A percentile compares a stretch with the other conserved stretches of the same genome.
Evolutionary conservation across 1,140 invertebrate genomes (phyloP).

Genomic region (Drosophila saltans): DNA sequence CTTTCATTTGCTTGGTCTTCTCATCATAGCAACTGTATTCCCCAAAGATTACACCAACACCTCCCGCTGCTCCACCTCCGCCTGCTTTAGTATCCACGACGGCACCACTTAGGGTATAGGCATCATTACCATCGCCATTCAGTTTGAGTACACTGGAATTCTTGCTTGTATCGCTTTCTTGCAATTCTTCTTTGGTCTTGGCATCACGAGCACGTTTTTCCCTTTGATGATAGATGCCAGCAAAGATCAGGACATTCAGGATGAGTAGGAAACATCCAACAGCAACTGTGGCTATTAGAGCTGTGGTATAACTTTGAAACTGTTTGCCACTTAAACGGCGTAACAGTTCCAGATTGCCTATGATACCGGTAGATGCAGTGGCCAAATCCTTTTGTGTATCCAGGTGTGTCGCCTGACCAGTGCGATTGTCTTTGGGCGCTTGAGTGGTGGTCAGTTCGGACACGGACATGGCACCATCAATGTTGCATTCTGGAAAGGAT

Average conservation of each 20-base stretch:
- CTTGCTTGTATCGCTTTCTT: slow-evolving; percentile 85
- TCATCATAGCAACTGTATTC: slow-evolving; percentile 87
- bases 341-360: slow-evolving; percentile 83
- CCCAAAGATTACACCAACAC: slow-evolving; percentile 83
- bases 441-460: slow-evolving; percentile 82
- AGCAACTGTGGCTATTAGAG: slow-evolving; percentile 95
- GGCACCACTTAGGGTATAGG: slow-evolving; percentile 64
- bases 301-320: slow-evolving; percentile 94
- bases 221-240: slow-evolving; percentile 96
- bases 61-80: slow-evolving; percentile 41
- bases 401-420: slow-evolving; percentile 23
- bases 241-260: slow-evolving; percentile 96
- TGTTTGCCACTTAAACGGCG: slow-evolving; percentile 90
- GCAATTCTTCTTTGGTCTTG: slow-evolving; percentile 89
- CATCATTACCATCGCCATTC: slow-evolving; percentile 58
- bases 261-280: slow-evolving; percentile 94
- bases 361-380: slow-evolving; percentile 74
- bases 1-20: slow-evolving; percentile 85
- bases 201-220: slow-evolving; percentile 87
- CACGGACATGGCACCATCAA: slow-evolving; percentile 86
- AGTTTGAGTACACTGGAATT: slow-evolving; percentile 76
- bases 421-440: slow-evolving; percentile 71
- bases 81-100: slow-evolving; percentile 64
- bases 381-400: slow-evolving; percentile 76
- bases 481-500: slow-evolving; percentile 83